Percentiles rank a stretch among this genome's conserved stretches.
These are phyloP conservation scores for Chunga burmeisteri DNA, from an alignment of 2,113 vertebrate species.

Conservation along the genomic window DNA sequence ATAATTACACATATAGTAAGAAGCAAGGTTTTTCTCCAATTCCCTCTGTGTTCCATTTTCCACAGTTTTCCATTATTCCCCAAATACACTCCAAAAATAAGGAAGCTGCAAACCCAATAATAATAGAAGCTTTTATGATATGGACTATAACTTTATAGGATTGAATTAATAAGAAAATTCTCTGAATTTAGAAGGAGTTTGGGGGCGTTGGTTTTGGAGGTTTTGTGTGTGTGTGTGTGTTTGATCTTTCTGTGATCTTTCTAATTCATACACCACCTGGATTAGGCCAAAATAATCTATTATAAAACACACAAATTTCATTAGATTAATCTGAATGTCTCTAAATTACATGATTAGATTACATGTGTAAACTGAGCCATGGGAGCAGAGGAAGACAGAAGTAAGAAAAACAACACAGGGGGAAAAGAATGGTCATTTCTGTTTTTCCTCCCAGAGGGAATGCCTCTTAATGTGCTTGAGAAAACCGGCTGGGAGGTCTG, in stretches of 20 bases:
- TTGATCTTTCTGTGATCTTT: not conserved
- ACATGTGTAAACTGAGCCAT: not conserved
- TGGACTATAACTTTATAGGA: not conserved
- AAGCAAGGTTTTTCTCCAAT: not conserved
- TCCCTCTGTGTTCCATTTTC: not conserved
- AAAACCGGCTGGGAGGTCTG: not conserved
- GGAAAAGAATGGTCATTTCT: not conserved
- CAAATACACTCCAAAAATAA: not conserved
- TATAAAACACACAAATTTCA: not conserved
- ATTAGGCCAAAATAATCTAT: not conserved
- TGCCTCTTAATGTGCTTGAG: not conserved
- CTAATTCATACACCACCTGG: not conserved
- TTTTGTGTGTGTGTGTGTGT: not conserved
- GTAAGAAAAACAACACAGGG: not conserved
- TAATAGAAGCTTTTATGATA: not conserved
- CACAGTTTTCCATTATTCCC: not conserved
- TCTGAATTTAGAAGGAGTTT: not conserved
- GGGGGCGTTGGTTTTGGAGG: fast-evolving
- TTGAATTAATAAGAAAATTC: not conserved
- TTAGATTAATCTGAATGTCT: not conserved
- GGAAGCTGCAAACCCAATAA: not conserved
- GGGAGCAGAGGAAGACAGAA: not conserved
- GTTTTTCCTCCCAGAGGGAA: not conserved
- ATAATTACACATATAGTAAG: not conserved
- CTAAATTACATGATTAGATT: not conserved